Evolutionary conservation across 2,113 vertebrate species (phyloP), one percentile per base, ranked within the genome.

Genomic region (Mormoops blainvillei): DNA sequence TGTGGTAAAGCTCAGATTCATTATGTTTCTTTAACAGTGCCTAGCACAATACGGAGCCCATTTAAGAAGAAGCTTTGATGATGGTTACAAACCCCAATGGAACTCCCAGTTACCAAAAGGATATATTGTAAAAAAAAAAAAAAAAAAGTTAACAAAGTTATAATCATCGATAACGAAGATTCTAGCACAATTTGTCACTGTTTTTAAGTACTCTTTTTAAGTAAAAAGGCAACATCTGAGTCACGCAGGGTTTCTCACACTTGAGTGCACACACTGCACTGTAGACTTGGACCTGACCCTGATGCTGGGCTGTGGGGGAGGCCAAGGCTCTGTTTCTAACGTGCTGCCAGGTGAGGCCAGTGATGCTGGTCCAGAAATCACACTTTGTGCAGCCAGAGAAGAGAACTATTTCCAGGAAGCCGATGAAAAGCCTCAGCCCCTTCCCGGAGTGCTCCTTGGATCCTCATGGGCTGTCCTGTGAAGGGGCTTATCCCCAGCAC

Each of bases 61-160:
- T 84, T 78, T 61, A 94, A 83, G 48, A 82, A 80, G 56, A 91
- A 68, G 10, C 41, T 97, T 96, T 96, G 93, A 95, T 84, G 86
- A 61, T 65, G n/a, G 20, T 80, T 89, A 80, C 33, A 94, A 74
- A 86, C 22, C 5, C n/a, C 9, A 43, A 36, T 11, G 48, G 18
- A 73, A 76, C 16, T 77, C 38, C 24, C 19, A 94, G 63, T 68
- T 96, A 94, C 78, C 61, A 86, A 33, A 85, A 89, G 56, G 12
- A 31, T 36, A 38, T 82, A n/a, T 92, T 89, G 4, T 63, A 11
- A 56, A 68, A 85, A 91, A n/a, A n/a, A n/a, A n/a, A n/a, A n/a
- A n/a, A 91, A 15, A 45, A 43, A 48, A 11, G 16, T 19, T 18
- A 94, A 90, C 36, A 94, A 94, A 94, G 19, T 63, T 52, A 36